Evolutionary conservation across 2,113 vertebrate species (phyloP), one percentile per base, ranked within the genome.

Genomic region (Leucopternis melanops): DNA sequence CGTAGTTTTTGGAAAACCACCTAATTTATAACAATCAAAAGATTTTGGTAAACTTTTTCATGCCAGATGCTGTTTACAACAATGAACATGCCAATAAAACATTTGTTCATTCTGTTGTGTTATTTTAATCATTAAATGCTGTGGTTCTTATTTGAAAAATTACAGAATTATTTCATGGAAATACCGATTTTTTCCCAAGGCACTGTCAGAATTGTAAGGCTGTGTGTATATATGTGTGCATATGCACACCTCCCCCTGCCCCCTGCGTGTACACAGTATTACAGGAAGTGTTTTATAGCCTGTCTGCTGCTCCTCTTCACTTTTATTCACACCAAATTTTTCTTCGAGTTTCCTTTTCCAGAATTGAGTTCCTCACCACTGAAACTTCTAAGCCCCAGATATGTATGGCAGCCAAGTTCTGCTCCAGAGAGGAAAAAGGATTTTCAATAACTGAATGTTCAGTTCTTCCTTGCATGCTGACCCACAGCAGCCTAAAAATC

Each of bases 81-180:
- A 94, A 97, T 99, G 99, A 99, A 99, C 98, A 99, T 98, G 99
- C 99, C 99, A 99, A 99, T 99, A 99, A 98, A 98, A 98, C 96
- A 98, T 98, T 98, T 98, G 98, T 98, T 98, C 97, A 96, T 98
- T 97, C 88, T 94, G 97, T 98, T 98, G 97, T 97, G 96, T 98
- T 98, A 98, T 87, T 97, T 98, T 98, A 97, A 95, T 98, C 92
- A 97, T 98, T 98, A 98, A 97, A 95, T 90, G 95, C 66, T 97
- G 95, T 97, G 96, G 4, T 31, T 79, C 88, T 96, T 94, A 73
- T 96, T 93, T 91, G 17, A 91, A 88, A 92, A 66, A 23, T 19
- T 10, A 66, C 0, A 6, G 54, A 72, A 45, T 78, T 71, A 47
- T n/a, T 97, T 82, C 16, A 21, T 62, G 67, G 67, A 65, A 83